Evolutionary conservation across 1,140 invertebrate genomes (phyloP).

Genomic region (Heliconius melpomene): DNA sequence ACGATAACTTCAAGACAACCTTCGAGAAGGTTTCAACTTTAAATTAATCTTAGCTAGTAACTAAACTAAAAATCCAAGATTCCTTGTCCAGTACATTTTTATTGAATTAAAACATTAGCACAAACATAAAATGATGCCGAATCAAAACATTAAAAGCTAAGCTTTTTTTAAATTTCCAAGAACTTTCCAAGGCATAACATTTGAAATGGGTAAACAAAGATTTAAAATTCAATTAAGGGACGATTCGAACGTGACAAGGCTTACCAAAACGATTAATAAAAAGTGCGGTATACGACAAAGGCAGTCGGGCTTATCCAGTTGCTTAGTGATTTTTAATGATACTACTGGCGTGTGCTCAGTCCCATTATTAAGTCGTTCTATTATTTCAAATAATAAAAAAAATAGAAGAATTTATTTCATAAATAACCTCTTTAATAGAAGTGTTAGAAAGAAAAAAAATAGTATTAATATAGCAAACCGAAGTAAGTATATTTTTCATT

Average conservation of each 20-base stretch:
- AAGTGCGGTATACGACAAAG: conserved; percentile 31
- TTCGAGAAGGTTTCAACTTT: no score
- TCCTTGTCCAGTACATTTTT: neutral
- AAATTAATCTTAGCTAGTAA: neutral
- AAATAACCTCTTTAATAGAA: no score
- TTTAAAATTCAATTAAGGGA: conserved; percentile 61
- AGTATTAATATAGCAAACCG: no score
- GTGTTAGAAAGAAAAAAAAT: no score
- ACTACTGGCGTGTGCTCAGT: conserved; percentile 16
- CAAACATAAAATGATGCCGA: conserved; percentile 10
- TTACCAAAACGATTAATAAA: conserved; percentile 36
- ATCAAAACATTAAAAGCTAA: conserved; percentile 4
- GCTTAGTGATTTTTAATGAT: conserved; percentile 30
- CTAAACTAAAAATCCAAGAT: neutral
- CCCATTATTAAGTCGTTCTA: neutral
- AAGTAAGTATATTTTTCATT: no score
- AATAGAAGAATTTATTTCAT: neutral
- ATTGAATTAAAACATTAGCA: neutral
- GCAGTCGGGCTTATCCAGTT: conserved; percentile 9
- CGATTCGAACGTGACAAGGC: conserved; percentile 51
- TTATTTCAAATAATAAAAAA: conserved; percentile 1
- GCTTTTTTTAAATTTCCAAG: neutral
- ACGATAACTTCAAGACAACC: no score
- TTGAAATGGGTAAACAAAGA: conserved; percentile 39
- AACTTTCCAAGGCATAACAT: conserved; percentile 16